These are phyloP conservation scores for Actinia tenebrosa DNA, from an alignment of 64 coral and sea anemone species.

Conservation along the genomic window DNA sequence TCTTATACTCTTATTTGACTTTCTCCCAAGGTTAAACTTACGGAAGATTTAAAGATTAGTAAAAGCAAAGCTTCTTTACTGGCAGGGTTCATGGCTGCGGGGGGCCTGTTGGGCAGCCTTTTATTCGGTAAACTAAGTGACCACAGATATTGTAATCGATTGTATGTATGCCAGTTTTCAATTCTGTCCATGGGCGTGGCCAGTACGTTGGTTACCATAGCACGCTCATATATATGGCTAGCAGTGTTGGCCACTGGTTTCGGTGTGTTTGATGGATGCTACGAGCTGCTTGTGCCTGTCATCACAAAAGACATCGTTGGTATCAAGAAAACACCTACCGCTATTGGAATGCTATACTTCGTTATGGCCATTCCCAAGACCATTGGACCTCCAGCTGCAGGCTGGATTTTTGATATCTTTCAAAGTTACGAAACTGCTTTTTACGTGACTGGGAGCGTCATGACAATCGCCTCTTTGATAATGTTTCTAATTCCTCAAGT, in stretches of 20 bases:
- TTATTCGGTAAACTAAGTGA: conserved; percentile 21
- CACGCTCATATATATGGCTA: conserved; percentile 20
- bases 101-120: conserved; percentile 9
- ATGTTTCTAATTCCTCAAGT: conserved; percentile 19
- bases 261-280: conserved; percentile 32
- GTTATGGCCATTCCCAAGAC: conserved; percentile 39
- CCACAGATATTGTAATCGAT: conserved; percentile 20
- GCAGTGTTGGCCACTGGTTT: conserved; percentile 17
- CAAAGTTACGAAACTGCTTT: conserved; percentile 30
- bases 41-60: conserved; percentile 17
- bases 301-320: conserved; percentile 38
- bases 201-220: conserved; percentile 21
- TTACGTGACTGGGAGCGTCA: conserved; percentile 39
- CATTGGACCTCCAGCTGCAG: conserved; percentile 38
- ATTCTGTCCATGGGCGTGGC: conserved; percentile 23
- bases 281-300: conserved; percentile 40
- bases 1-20: not conserved
- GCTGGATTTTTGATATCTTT: conserved; percentile 33
- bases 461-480: conserved; percentile 7
- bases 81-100: conserved; percentile 17
- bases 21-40: conserved; percentile 23
- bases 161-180: conserved; percentile 25
- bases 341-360: conserved; percentile 32
- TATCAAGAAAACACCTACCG: not conserved
- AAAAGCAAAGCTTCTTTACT: conserved; percentile 26